phyloP scores from a whole-genome alignment of 2,888 invertebrate genomes.

The Cephus rjabovi region DNA sequence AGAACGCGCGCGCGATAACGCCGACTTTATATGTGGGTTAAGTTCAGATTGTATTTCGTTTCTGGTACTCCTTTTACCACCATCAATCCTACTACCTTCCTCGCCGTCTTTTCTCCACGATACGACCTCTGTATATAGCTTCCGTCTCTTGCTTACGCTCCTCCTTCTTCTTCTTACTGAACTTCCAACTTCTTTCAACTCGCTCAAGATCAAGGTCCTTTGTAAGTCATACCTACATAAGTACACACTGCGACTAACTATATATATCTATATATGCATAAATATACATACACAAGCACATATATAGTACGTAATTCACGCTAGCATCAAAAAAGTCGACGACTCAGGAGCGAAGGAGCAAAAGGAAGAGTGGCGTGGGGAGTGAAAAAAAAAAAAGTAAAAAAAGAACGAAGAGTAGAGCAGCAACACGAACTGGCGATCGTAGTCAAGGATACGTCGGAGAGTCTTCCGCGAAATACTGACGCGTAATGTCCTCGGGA shows the following conservation, averaged over 20 bases:
- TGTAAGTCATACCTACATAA: not conserved
- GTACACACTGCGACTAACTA: not conserved
- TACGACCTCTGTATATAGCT: not conserved
- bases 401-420: not conserved
- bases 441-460: not conserved
- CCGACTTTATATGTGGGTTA: conserved; percentile 36
- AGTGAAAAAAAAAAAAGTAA: not conserved
- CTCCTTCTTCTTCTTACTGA: not conserved
- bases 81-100: not conserved
- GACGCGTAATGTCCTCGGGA: not conserved
- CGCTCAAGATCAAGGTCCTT: not conserved
- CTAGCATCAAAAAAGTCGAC: not conserved
- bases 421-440: not conserved
- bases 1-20: not conserved
- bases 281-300: not conserved
- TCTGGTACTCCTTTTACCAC: conserved; percentile 1
- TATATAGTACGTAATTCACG: not conserved
- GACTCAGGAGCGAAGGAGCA: not conserved
- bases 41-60: conserved; percentile 30
- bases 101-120: not conserved
- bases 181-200: not conserved
- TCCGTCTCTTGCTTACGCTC: not conserved
- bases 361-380: not conserved
- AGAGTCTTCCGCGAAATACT: not conserved
- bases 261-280: not conserved